Conservation (phyloP, 92 coral and sea anemone species). For the Phenganax stokvisi region DNA sequence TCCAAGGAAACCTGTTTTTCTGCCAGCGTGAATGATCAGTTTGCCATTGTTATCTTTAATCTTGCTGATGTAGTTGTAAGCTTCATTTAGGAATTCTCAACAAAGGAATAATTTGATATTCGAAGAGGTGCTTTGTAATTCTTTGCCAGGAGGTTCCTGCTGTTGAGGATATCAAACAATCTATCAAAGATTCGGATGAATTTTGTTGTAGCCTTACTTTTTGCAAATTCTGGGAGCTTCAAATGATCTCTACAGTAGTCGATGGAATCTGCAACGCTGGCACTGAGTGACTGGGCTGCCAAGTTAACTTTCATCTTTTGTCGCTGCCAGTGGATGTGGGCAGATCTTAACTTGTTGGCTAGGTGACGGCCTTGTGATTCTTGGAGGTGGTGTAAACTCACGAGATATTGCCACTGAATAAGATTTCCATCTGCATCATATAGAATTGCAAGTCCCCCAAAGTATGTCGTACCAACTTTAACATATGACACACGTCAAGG, state of each 20-base stretch:
- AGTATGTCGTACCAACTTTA: conserved; percentile 14
- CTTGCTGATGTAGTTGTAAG: too few relatives aligned
- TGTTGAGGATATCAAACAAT: conserved; percentile 15
- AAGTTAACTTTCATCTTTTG: conserved; percentile 26
- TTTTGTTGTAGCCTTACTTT: not conserved
- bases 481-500: conserved; percentile 29
- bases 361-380: conserved; percentile 28
- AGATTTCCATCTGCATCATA: conserved; percentile 2
- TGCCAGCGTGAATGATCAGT: too few relatives aligned
- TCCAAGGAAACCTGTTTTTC: too few relatives aligned
- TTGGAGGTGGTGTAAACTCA: conserved; percentile 11
- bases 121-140: conserved; percentile 24
- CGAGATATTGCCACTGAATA: conserved; percentile 19
- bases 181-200: conserved; percentile 28
- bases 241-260: conserved; percentile 18
- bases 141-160: conserved; percentile 5
- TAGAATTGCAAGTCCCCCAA: not conserved
- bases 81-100: not conserved
- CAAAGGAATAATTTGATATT: not conserved
- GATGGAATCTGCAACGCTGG: conserved; percentile 1
- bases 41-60: too few relatives aligned
- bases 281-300: conserved; percentile 8
- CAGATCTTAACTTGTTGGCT: conserved; percentile 19
- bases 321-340: conserved; percentile 26
- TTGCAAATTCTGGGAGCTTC: conserved; percentile 16